A percentile compares a stretch with the other conserved stretches of the same genome.
Conservation (phyloP, 1,140 invertebrate species). For the Drosophila busckii region DNA sequence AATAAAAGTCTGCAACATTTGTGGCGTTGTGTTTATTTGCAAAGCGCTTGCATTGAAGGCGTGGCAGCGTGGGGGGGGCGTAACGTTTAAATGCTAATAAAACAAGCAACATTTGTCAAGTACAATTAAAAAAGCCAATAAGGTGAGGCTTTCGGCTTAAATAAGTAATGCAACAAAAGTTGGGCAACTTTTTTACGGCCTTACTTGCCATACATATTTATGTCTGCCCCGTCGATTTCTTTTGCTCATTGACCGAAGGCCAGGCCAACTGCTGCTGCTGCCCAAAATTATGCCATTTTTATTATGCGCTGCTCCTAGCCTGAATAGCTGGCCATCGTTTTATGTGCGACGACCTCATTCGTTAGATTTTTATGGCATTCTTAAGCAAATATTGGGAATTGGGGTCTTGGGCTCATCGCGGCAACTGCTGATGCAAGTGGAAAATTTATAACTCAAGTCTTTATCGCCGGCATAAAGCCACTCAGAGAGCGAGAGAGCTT, state of each 20-base stretch:
- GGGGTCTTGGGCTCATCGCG: conserved; percentile 48
- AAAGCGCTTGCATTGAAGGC: conserved; percentile 4
- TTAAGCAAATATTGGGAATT: conserved; percentile 63
- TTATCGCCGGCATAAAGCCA: conserved; percentile 60
- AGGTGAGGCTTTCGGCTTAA: conserved; percentile 35
- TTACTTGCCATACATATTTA: conserved; percentile 62
- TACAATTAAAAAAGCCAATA: conserved; percentile 67
- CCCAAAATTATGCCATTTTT: background rate
- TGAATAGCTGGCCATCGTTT: too few species aligned
- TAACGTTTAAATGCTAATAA: conserved; percentile 62
- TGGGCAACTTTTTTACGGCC: conserved; percentile 55
- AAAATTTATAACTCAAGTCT: conserved; percentile 62
- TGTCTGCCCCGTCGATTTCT: conserved; percentile 35
- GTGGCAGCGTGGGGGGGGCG: too few species aligned
- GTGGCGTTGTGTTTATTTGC: conserved; percentile 53
- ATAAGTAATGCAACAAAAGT: conserved; percentile 27
- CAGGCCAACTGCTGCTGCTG: conserved; percentile 4
- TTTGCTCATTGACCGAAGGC: too few species aligned
- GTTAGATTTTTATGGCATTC: conserved; percentile 55
- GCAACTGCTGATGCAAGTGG: conserved; percentile 61
- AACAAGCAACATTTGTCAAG: conserved; percentile 60
- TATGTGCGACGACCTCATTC: conserved; percentile 20
- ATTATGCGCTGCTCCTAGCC: conserved; percentile 22
- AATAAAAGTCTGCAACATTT: conserved; percentile 58
- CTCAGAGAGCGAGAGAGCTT: conserved; percentile 32